Conservation (phyloP, 2,113 vertebrate genomes). For the Apus apus region DNA sequence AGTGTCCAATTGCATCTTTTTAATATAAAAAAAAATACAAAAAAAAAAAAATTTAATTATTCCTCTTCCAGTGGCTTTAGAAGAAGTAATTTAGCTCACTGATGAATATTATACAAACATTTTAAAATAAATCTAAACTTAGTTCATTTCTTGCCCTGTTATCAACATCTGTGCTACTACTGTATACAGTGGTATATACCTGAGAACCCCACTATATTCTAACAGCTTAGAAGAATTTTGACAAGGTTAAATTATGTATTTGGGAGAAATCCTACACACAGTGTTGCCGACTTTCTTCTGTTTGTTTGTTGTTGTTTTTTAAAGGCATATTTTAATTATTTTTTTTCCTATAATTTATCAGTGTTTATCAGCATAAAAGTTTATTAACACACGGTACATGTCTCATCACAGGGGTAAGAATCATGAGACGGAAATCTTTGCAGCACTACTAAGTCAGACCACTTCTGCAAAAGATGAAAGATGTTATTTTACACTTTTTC, state of each 20-base stretch:
- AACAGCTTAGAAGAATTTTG: background rate
- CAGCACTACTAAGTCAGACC: background rate
- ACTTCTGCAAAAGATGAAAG: background rate
- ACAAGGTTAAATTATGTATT: background rate
- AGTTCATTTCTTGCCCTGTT: background rate
- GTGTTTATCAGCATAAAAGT: background rate
- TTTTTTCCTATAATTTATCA: background rate
- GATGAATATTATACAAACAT: background rate
- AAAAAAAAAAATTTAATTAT: background rate
- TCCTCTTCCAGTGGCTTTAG: background rate
- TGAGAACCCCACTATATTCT: background rate
- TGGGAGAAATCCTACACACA: background rate
- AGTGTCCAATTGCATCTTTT: background rate
- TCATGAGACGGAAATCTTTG: background rate
- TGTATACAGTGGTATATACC: background rate
- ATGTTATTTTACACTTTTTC: background rate
- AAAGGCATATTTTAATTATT: background rate
- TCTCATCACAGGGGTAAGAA: background rate
- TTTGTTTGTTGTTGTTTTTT: too few species aligned
- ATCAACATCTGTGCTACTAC: background rate
- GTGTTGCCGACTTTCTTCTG: background rate
- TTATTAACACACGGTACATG: background rate
- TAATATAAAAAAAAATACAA: too few species aligned
- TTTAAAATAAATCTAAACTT: background rate
- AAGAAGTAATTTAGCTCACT: background rate